phyloP scores from a whole-genome alignment of 2,797 vertebrate species.

The Gobio occitaniae region DNA sequence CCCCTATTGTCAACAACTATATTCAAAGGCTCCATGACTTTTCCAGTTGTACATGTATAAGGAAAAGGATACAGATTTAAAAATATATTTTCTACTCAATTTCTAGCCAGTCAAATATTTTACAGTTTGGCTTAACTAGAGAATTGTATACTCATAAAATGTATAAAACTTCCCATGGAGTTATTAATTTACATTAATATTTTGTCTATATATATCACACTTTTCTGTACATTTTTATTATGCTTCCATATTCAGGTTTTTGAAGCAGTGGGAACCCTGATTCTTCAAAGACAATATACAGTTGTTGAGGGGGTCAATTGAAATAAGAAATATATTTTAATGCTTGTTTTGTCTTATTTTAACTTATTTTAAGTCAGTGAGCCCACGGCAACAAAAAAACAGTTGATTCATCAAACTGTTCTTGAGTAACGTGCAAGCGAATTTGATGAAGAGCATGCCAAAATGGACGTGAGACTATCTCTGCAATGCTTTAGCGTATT shows the following conservation, averaged over 20 bases:
- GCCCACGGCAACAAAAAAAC: neutral
- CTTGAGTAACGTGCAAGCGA: neutral
- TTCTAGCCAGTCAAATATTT: neutral
- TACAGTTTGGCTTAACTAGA: neutral
- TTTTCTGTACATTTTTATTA: neutral
- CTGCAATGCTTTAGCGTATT: too few relatives aligned
- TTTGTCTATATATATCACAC: too few relatives aligned
- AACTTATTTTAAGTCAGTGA: neutral
- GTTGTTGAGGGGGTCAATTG: too few relatives aligned
- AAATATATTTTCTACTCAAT: neutral
- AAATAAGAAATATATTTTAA: neutral
- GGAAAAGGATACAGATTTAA: neutral
- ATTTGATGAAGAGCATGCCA: neutral
- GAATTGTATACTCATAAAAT: neutral
- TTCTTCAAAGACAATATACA: neutral
- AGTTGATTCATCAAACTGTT: neutral
- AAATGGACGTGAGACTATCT: too few relatives aligned
- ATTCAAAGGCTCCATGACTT: neutral
- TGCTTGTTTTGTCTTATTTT: neutral
- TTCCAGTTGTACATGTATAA: neutral
- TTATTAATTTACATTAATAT: neutral
- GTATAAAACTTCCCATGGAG: neutral
- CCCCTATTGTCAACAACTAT: neutral
- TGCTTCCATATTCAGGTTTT: neutral
- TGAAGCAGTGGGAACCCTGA: neutral